Base-by-base conservation (phyloP, 1,140 invertebrate genomes). In the Lepidurus apus region DNA sequence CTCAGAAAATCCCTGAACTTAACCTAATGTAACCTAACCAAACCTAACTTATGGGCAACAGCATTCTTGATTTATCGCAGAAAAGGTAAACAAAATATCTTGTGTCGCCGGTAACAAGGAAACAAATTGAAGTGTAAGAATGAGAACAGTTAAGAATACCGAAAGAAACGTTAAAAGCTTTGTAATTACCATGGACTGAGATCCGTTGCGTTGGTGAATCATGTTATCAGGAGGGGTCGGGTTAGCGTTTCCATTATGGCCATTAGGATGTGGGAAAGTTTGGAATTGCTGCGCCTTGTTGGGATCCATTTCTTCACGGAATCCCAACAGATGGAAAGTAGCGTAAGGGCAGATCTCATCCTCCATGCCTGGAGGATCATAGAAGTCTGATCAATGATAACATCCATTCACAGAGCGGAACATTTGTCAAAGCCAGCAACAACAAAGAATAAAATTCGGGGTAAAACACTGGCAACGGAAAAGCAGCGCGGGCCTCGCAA, bases 261-360 rank as follows among this genome's bases (percentile, higher is more conserved):
- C 87, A 80, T 86, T 86, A 82, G 93, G 93, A 84, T 95, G 93
- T 0, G 93, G 93, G 89, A 95, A 94, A 43, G 93, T 95, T 86
- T 95, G 92, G 88, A 93, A 93, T 82, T 93, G 91, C 88, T 91
- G 90, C 42, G 92, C 92, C 86, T 95, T 95, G 84, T 89, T 92
- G 21, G 94, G 93, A 85, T 95, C 94, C 93, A 95, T 95, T 89
- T 96, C 94, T 85, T 96, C 94, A 81, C 94, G 92, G 91, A 96
- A 96, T 81, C 94, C 94, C 75, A 96, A 89, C 81, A 96, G 87
- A 85, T 96, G 94, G 91, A 96, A 96, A 17, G 94, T 96, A 3
- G 94, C 94, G 86, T 96, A 96, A 13, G 94, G 94, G 86, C 94
- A 95, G 84, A 96, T 96, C 85, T 96, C 94, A 86, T 96, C 94